These are phyloP conservation scores for Sterna hirundo DNA, from an alignment of 2,113 vertebrate genomes.

Conservation along the genomic window DNA sequence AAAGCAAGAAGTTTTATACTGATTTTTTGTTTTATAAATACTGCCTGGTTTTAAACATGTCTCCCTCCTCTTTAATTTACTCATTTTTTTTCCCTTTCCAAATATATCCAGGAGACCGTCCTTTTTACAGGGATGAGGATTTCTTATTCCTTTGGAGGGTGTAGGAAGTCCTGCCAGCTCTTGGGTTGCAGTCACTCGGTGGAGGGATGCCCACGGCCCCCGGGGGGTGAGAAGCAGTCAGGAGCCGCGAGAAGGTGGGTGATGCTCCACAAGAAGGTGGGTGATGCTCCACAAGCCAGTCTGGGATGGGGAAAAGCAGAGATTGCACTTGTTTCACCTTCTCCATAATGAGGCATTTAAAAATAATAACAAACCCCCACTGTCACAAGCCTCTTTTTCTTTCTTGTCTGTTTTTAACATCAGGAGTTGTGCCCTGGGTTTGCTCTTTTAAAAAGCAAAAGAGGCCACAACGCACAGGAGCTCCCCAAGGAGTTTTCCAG, in stretches of 20 bases:
- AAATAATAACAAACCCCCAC: background rate
- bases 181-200: background rate
- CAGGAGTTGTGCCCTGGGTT: background rate
- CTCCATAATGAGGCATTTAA: background rate
- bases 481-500: background rate
- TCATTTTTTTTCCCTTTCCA: background rate
- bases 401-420: background rate
- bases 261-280: background rate
- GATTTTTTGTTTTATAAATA: background rate
- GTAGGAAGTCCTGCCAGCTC: background rate
- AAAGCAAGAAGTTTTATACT: background rate
- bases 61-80: background rate
- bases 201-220: background rate
- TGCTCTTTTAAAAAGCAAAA: background rate
- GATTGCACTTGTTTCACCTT: background rate
- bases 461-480: fast-evolving
- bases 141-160: background rate
- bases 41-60: background rate
- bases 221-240: background rate
- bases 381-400: background rate
- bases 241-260: background rate
- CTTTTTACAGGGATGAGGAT: background rate
- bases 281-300: background rate
- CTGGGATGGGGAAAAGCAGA: background rate
- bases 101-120: background rate